These are phyloP conservation scores for Latrodectus elegans DNA, from an alignment of 2,888 invertebrate species.

Conservation along the genomic window DNA sequence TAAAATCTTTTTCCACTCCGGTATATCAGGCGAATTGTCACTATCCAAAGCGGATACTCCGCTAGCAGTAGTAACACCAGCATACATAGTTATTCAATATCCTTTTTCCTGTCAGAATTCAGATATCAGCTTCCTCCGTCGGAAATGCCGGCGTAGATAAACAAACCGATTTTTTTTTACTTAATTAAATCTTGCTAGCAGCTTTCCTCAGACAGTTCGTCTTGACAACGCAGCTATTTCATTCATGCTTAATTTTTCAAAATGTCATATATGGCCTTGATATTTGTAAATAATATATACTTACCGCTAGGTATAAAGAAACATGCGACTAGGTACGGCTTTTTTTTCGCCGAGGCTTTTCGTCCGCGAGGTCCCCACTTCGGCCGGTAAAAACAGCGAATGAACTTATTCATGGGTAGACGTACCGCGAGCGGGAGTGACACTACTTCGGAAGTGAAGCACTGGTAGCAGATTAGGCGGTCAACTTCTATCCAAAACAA, in stretches of 20 bases:
- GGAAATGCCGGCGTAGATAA: conserved; percentile 48
- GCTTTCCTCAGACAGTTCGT: conserved; percentile 1
- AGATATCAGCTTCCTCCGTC: conserved; percentile 42
- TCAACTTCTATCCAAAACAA: conserved; percentile 21
- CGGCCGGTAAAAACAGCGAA: conserved; percentile 17
- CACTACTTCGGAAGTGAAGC: conserved; percentile 50
- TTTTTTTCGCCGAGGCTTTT: conserved; percentile 15
- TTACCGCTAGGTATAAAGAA: neutral
- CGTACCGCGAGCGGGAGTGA: conserved; percentile 26
- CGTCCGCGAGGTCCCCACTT: neutral
- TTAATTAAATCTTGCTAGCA: neutral
- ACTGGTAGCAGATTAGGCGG: conserved; percentile 11
- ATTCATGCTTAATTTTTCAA: neutral
- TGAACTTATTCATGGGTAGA: conserved; percentile 51
- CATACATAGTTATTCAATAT: conserved; percentile 60
- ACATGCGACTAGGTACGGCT: conserved; percentile 1
- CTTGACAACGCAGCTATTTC: neutral
- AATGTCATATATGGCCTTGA: too few relatives aligned
- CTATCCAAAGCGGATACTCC: conserved; percentile 24
- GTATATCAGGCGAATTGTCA: conserved; percentile 56
- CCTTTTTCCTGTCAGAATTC: conserved; percentile 57
- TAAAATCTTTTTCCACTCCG: conserved; percentile 65
- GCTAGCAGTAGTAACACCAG: conserved; percentile 37
- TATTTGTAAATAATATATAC: neutral
- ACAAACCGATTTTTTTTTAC: neutral